Base-by-base conservation (phyloP, 2,888 invertebrate genomes). In the Tubulanus polymorphus region DNA sequence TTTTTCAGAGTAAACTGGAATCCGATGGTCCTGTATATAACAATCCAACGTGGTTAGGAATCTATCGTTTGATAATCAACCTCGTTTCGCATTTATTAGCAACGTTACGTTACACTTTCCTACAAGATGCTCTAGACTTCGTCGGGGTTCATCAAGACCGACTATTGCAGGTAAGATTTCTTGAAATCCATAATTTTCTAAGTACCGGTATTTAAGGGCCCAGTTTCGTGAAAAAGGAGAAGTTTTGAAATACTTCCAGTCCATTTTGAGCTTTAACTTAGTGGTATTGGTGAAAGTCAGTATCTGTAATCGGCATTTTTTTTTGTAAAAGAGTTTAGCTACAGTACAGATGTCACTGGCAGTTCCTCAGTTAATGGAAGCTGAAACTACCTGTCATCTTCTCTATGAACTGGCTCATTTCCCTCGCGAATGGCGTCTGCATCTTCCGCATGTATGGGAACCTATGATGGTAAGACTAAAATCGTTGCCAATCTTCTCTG, bases 81-180 rank as follows among this genome's bases (percentile, higher is more conserved):
- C 67, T 79, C 27, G 70, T 74, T 48, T 64, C 74, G n/a, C 63
- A 65, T 10, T 56, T 78, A 62, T 64, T 79, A 48, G 53, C 63
- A 10, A 67, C 69, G 3, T 66, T 79, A 25, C 65, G 70, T 18
- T 74, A 72, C 65, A 74, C 72, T 35, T 79, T 79, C 65, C 67
- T 79, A n/a, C 72, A 77, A 53, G 76, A 77, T 57, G 71, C 75
- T 25, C 66, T 79, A 55, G 74, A 75, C 63, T 76, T 80, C 58
- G 69, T 77, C 15, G 79, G 78, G 3, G 73, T 73, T 41, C 78
- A 79, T 57, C 75, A 77, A 56, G 77, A 79, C 41, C 65, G 84
- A 83, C 12, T 78, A 57, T 69, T 70, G 56, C 68, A 70, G 69
- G 75, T 73, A 53, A 35, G 56, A 46, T n/a, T n/a, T n/a, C n/a